A percentile compares a stretch with the other conserved stretches of the same genome.
phyloP scores from a whole-genome alignment of 2,888 invertebrate genomes.

The Pterostichus madidus region DNA sequence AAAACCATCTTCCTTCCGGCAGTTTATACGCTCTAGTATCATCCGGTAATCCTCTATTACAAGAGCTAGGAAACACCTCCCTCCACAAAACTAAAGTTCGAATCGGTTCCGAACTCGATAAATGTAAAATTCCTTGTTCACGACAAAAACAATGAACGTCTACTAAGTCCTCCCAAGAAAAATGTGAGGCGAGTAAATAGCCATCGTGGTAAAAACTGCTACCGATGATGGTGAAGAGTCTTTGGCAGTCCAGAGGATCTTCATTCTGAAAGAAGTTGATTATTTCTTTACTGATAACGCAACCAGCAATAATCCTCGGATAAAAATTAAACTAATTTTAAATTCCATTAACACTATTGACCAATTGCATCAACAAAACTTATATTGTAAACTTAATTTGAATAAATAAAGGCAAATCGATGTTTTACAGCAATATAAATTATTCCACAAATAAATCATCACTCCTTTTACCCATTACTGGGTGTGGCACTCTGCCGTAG shows the following conservation, averaged over 20 bases:
- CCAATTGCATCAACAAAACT: too few species aligned
- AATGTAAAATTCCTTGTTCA: constrained; percentile 86
- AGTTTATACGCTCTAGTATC: constrained; percentile 75
- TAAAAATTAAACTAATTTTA: too few species aligned
- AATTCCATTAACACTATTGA: too few species aligned
- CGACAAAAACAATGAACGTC: constrained; percentile 88
- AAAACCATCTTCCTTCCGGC: constrained; percentile 84
- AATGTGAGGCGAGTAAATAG: constrained; percentile 88
- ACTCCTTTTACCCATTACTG: too few species aligned
- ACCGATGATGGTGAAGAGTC: constrained; percentile 81
- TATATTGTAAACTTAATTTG: too few species aligned
- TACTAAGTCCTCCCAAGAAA: constrained; percentile 85
- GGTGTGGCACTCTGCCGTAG: too few species aligned
- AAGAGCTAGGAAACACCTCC: constrained; percentile 83
- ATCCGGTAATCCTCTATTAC: constrained; percentile 72
- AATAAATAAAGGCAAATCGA: too few species aligned
- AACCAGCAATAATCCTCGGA: too few species aligned
- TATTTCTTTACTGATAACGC: too few species aligned
- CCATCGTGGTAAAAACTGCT: constrained; percentile 81
- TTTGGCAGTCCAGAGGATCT: constrained; percentile 86
- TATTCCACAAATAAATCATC: too few species aligned
- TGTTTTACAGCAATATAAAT: too few species aligned
- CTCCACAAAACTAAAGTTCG: constrained; percentile 88
- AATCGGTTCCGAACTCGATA: constrained; percentile 83
- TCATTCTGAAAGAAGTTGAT: constrained; percentile 82